Conservation (phyloP, 2,113 vertebrate genomes). For the Sakesphorus luctuosus region DNA sequence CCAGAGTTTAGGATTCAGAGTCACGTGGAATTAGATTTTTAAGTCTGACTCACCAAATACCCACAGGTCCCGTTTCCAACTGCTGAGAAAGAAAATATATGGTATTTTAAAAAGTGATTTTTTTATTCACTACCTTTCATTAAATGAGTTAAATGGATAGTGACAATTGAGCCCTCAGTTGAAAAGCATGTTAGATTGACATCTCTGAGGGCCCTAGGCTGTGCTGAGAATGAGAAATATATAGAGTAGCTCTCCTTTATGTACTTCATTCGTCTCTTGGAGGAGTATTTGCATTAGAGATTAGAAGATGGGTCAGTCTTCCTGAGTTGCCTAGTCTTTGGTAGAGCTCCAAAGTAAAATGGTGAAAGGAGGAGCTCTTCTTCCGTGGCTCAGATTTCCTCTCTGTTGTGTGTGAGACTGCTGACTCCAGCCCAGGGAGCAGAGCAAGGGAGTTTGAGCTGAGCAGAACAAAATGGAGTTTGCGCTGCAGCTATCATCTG, state of each 20-base stretch:
- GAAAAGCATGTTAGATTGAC: constrained; percentile 11
- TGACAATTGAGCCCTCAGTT: constrained; percentile 17
- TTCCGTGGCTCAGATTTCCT: background rate
- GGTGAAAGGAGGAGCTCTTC: background rate
- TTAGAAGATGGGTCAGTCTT: background rate
- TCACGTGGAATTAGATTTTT: background rate
- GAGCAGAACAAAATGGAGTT: background rate
- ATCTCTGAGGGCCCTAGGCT: background rate
- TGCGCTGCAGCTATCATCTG: background rate
- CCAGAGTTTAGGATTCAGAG: constrained; percentile 4
- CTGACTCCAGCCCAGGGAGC: background rate
- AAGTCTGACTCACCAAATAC: background rate
- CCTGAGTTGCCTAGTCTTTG: background rate
- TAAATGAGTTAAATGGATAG: constrained; percentile 26
- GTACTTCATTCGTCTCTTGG: background rate
- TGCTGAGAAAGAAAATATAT: background rate
- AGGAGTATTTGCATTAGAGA: background rate
- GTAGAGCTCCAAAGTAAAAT: background rate
- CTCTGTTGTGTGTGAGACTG: background rate
- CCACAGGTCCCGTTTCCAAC: background rate
- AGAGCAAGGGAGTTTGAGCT: background rate
- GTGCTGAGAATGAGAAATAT: background rate
- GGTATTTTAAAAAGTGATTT: background rate
- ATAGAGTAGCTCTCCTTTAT: background rate
- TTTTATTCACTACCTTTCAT: constrained; percentile 16